Conservation (phyloP, 2,888 invertebrate species). For the Aelia acuminata region DNA sequence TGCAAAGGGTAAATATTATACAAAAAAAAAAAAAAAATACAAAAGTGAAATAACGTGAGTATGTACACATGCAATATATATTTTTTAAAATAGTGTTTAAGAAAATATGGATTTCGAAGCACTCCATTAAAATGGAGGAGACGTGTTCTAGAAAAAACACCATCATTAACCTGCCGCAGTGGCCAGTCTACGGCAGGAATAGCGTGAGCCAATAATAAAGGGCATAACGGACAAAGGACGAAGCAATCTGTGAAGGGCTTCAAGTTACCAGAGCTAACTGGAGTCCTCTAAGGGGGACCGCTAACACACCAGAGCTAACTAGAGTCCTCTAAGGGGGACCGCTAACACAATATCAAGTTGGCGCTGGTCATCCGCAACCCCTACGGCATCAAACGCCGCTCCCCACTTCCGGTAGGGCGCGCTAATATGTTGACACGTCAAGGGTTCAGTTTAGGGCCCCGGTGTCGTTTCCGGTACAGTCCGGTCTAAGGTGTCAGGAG, state of each 20-base stretch:
- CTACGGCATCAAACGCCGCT: not conserved
- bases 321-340: not conserved
- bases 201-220: no score
- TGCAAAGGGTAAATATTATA: no score
- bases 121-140: no score
- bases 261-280: slow-evolving; percentile 16
- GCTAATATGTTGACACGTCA: not conserved
- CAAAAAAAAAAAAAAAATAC: no score
- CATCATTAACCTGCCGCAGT: not conserved
- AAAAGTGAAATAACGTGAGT: no score
- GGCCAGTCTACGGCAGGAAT: not conserved
- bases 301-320: slow-evolving; percentile 34
- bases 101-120: no score
- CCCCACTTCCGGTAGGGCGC: not conserved
- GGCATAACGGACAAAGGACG: slow-evolving; percentile 2
- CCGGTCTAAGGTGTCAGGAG: no score
- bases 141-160: not conserved
- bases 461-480: no score
- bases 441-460: not conserved
- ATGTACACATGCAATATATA: no score
- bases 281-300: not conserved
- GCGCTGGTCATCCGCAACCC: slow-evolving; percentile 11
- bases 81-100: no score
- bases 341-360: slow-evolving; percentile 29
- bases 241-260: slow-evolving; percentile 4